Conservation (phyloP, 2,797 vertebrate species). For the Eulemur rubriventer region DNA sequence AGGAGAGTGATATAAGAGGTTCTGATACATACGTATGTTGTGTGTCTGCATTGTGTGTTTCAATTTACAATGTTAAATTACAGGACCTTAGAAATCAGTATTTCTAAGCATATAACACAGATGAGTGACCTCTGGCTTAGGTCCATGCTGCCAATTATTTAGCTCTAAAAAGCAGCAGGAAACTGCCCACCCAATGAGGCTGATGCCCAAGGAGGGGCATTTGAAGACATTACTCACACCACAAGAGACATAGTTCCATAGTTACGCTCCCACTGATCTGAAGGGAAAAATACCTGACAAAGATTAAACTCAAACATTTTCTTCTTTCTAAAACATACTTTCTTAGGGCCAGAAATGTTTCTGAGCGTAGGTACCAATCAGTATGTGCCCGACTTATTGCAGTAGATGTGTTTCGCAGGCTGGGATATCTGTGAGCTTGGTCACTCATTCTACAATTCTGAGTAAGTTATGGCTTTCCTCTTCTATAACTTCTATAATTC, state of each 20-base stretch:
- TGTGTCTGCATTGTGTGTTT: background rate
- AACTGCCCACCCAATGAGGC: background rate
- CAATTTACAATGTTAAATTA: background rate
- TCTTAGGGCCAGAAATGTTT: background rate
- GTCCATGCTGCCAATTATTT: slow-evolving; percentile 14
- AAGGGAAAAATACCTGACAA: background rate
- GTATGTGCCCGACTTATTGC: background rate
- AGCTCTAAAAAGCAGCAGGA: background rate
- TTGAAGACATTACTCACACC: background rate
- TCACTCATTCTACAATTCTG: background rate
- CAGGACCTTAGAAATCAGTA: background rate
- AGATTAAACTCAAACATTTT: background rate
- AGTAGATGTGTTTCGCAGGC: background rate
- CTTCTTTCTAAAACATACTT: background rate
- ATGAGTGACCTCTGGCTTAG: background rate
- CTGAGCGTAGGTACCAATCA: background rate
- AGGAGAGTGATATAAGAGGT: rapidly evolving
- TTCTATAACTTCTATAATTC: background rate
- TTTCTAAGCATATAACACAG: background rate
- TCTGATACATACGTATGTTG: background rate
- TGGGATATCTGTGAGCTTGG: background rate
- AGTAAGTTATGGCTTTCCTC: background rate
- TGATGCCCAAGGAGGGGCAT: background rate
- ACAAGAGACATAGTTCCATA: background rate
- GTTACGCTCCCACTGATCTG: background rate